phyloP scores from a whole-genome alignment of 2,888 invertebrate genomes.

The Dione vanillae region DNA sequence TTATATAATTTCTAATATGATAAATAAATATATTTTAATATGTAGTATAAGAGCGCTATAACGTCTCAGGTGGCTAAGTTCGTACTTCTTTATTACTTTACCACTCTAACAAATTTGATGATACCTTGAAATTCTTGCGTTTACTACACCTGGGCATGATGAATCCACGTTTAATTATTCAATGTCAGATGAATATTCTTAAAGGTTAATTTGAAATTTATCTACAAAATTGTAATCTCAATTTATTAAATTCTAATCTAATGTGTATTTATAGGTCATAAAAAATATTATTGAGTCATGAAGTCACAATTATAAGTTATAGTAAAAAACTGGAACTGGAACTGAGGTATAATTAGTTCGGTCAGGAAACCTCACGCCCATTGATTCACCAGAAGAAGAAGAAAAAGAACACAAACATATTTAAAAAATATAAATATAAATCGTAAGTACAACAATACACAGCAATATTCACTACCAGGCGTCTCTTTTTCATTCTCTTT shows the following conservation, averaged over 20 bases:
- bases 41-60: slow-evolving; percentile 14
- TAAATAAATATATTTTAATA: slow-evolving; percentile 7
- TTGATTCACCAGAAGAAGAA: too few relatives aligned
- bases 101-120: slow-evolving; percentile 45
- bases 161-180: slow-evolving; percentile 25
- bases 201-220: slow-evolving; percentile 3
- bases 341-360: too few relatives aligned
- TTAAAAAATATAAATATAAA: too few relatives aligned
- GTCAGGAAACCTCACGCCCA: too few relatives aligned
- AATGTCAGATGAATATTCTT: slow-evolving; percentile 20
- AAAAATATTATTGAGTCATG: too few relatives aligned
- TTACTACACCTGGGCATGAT: slow-evolving; percentile 36
- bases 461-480: too few relatives aligned
- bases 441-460: too few relatives aligned
- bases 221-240: background rate
- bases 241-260: too few relatives aligned
- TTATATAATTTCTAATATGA: slow-evolving; percentile 2
- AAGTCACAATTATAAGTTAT: too few relatives aligned
- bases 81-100: slow-evolving; percentile 41
- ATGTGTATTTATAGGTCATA: too few relatives aligned
- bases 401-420: too few relatives aligned
- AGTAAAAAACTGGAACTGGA: too few relatives aligned
- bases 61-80: slow-evolving; percentile 41
- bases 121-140: slow-evolving; percentile 32
- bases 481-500: background rate